Evolutionary conservation across 2,888 invertebrate species (phyloP).

Genomic region (Lymantria dispar): DNA sequence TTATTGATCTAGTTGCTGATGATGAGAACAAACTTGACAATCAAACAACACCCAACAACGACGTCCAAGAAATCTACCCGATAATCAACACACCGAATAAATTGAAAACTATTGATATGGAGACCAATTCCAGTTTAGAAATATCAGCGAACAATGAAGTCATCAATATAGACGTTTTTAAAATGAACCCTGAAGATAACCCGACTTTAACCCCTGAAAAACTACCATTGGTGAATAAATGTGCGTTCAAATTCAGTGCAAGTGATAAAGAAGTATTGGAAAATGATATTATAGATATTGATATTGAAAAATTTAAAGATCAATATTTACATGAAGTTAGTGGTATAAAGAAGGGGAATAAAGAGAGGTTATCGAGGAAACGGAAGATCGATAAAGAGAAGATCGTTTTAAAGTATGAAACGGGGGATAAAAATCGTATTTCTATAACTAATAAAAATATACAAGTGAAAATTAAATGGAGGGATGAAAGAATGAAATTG

Average conservation of each 20-base stretch:
- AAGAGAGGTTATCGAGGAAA: constrained; percentile 2
- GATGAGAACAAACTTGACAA: too few relatives aligned
- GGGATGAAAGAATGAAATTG: constrained; percentile 41
- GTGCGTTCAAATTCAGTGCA: constrained; percentile 50
- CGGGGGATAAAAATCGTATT: constrained; percentile 26
- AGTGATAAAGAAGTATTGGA: constrained; percentile 42
- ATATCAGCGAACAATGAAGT: constrained; percentile 53
- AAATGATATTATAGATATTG: constrained; percentile 42
- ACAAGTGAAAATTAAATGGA: constrained; percentile 54
- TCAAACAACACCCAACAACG: neutral
- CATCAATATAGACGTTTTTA: constrained; percentile 48
- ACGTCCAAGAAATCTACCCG: constrained; percentile 18
- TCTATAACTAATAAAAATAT: constrained; percentile 44
- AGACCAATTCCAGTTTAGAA: constrained; percentile 56
- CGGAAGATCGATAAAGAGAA: constrained; percentile 1
- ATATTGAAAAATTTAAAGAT: constrained; percentile 61
- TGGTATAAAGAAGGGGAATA: constrained; percentile 8
- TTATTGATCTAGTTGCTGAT: neutral
- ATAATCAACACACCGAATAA: constrained; percentile 45
- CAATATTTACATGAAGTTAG: constrained; percentile 56
- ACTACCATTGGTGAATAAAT: constrained; percentile 31
- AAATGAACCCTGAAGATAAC: constrained; percentile 25
- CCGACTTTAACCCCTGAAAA: constrained; percentile 13
- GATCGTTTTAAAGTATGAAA: constrained; percentile 12
- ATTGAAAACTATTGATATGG: constrained; percentile 47